phyloP scores from a whole-genome alignment of 1,140 invertebrate species.

The Drepana arcuata region DNA sequence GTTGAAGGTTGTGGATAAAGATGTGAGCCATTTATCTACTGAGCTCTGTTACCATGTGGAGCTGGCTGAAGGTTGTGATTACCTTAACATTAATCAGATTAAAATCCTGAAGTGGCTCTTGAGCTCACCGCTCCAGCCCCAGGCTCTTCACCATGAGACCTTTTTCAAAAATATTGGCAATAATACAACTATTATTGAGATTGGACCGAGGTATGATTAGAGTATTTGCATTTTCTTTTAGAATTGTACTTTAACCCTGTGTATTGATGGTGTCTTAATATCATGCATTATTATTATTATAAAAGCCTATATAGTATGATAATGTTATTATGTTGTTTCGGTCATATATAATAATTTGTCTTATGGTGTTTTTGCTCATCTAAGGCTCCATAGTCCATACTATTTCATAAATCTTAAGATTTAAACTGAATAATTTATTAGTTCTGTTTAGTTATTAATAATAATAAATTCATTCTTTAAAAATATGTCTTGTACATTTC shows the following conservation, averaged over 20 bases:
- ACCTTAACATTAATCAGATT: conserved; percentile 70
- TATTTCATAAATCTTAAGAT: too few relatives aligned
- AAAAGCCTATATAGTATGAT: neutral
- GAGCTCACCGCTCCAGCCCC: conserved; percentile 75
- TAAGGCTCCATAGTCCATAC: too few relatives aligned
- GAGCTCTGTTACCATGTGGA: conserved; percentile 89
- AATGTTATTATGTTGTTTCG: conserved; percentile 1
- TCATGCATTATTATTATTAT: conserved; percentile 1
- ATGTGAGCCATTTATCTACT: conserved; percentile 73
- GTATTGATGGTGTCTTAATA: too few relatives aligned
- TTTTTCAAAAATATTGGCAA: conserved; percentile 44
- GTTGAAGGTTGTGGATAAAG: conserved; percentile 43
- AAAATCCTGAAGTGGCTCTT: conserved; percentile 81
- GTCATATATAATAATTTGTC: too few relatives aligned
- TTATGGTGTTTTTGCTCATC: too few relatives aligned
- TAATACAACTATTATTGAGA: conserved; percentile 78
- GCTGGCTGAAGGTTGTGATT: conserved; percentile 62
- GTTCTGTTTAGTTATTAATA: too few relatives aligned
- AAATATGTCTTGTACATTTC: conserved; percentile 26
- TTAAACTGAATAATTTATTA: too few relatives aligned
- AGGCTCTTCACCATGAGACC: conserved; percentile 66
- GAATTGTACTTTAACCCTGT: too few relatives aligned
- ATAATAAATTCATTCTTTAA: conserved; percentile 12
- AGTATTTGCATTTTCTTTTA: too few relatives aligned
- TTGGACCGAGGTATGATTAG: conserved; percentile 85